Conservation (phyloP, 2,888 invertebrate genomes). For the Eledone cirrhosa region DNA sequence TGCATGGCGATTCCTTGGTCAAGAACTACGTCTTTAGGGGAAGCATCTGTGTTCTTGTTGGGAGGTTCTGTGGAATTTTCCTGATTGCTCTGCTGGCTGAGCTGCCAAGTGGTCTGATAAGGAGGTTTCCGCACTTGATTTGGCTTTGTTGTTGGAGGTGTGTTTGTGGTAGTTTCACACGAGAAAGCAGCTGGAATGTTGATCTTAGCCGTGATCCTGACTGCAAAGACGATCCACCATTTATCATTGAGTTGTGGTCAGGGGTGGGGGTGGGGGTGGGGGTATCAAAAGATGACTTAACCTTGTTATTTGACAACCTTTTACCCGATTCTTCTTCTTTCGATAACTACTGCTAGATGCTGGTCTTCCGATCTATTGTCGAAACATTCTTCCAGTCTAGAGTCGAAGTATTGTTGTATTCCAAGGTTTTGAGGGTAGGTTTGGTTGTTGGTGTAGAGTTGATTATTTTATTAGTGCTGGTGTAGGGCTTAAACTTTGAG, state of each 20-base stretch:
- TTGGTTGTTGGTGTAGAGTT: neutral
- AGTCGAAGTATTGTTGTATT: too few relatives aligned
- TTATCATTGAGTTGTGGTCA: neutral
- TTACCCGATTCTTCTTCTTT: neutral
- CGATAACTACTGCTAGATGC: too few relatives aligned
- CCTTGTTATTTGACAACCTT: neutral
- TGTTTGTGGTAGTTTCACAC: neutral
- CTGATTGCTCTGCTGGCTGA: neutral
- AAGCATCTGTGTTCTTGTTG: neutral
- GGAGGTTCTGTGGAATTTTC: conserved; percentile 13
- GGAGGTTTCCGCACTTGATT: neutral
- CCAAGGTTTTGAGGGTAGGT: neutral
- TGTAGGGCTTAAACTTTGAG: conserved; percentile 7
- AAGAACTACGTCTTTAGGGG: neutral
- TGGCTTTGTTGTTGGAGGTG: neutral
- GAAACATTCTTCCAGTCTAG: neutral
- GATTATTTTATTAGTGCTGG: neutral
- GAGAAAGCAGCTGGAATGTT: conserved; percentile 18
- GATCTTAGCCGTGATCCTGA: neutral
- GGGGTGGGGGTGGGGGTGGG: too few relatives aligned
- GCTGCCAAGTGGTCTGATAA: neutral
- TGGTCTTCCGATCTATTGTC: neutral
- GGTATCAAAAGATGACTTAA: neutral
- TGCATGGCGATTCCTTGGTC: conserved; percentile 5
- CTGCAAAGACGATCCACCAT: neutral